Base-by-base conservation (phyloP, 2,888 invertebrate species). In the Andrena marginata region DNA sequence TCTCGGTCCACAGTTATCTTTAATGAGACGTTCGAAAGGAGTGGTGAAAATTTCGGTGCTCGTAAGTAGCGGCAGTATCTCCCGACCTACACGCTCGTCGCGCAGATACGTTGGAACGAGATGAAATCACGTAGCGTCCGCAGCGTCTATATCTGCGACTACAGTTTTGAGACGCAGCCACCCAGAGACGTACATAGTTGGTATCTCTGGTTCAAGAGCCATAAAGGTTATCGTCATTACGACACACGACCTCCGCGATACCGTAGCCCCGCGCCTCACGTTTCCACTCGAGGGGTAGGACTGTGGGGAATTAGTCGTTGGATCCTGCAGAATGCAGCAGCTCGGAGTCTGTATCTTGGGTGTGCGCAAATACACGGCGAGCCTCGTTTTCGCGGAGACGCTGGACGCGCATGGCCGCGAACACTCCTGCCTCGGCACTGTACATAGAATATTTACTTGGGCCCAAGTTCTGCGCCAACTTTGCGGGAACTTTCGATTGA, bases 181-280 rank as follows among this genome's bases (percentile, higher is more conserved):
- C 31, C 62, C 42, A 29, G 63, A 23, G 26, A 77, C 42, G 16
- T 42, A 67, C 69, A 77, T 82, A 85, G 85, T 89, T 87, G 87
- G 85, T 91, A 91, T 91, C 92, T 90, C 87, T 88, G 87, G 81
- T 85, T 81, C 85, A 73, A 85, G 87, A 90, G 90, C 89, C 89
- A 90, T 90, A 91, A 91, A 92, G 92, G 92, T 92, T 92, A 92
- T 92, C 92, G 89, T 90, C 88, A 89, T 92, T 91, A 91, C 91
- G 87, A 90, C 86, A 89, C 89, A 88, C 87, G 87, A 89, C 82
- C 85, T 85, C 82, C 80, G 71, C 84, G 89, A 89, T 89, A 89
- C 85, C 78, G 65, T 68, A 74, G 62, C 68, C 29, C 42, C 71
- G 74, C 60, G 83, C 23, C 83, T 79, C 83, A 69, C 83, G 84